phyloP scores from a whole-genome alignment of 1,140 invertebrate species.

The Hesperophylax magnus region DNA sequence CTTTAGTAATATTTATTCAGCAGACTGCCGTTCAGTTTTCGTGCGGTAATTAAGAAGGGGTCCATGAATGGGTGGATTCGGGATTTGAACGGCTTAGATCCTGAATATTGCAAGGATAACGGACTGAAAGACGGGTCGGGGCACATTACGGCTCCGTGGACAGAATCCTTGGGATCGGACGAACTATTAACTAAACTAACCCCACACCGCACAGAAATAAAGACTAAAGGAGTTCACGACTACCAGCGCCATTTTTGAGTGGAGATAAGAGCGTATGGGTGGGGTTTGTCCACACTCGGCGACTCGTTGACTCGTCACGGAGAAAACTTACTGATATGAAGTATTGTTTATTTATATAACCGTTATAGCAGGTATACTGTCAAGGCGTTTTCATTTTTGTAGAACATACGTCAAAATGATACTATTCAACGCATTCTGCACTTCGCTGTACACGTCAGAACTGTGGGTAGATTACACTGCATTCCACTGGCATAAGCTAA shows the following conservation, averaged over 20 bases:
- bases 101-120: constrained; percentile 44
- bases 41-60: constrained; percentile 19
- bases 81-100: constrained; percentile 36
- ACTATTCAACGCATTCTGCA: too few relatives aligned
- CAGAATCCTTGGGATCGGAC: constrained; percentile 35
- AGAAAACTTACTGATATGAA: too few relatives aligned
- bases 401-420: too few relatives aligned
- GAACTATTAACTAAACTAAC: constrained; percentile 41
- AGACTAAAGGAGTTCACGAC: background rate
- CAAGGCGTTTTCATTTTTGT: too few relatives aligned
- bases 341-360: too few relatives aligned
- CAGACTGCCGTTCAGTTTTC: constrained; percentile 8
- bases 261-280: background rate
- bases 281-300: too few relatives aligned
- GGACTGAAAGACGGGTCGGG: constrained; percentile 33
- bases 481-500: too few relatives aligned
- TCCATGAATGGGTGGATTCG: constrained; percentile 28
- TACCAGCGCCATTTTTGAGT: constrained; percentile 8
- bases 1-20: too few relatives aligned
- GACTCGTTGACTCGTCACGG: too few relatives aligned
- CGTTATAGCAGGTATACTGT: too few relatives aligned
- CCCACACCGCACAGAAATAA: constrained; percentile 32
- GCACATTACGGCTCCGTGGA: background rate
- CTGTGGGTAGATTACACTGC: too few relatives aligned
- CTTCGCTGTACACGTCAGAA: too few relatives aligned